phyloP scores from a whole-genome alignment of 1,140 invertebrate genomes.

The Apis cerana region DNA sequence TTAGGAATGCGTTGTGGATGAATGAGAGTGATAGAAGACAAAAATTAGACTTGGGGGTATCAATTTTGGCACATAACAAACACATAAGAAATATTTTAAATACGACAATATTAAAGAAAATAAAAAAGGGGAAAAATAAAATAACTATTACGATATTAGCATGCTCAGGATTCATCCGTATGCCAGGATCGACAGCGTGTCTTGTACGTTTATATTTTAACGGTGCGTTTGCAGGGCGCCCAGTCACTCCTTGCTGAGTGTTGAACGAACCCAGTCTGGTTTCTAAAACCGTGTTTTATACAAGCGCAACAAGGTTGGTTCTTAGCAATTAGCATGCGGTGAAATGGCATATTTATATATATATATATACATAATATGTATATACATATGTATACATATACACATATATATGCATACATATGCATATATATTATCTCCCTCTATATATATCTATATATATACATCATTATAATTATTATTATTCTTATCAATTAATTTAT shows the following conservation, averaged over 20 bases:
- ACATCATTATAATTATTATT: slow-evolving; percentile 64
- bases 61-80: slow-evolving; percentile 12
- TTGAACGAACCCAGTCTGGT: slow-evolving; percentile 80
- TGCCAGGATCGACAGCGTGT: slow-evolving; percentile 67
- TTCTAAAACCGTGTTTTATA: slow-evolving; percentile 81
- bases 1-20: slow-evolving; percentile 10
- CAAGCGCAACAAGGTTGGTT: slow-evolving; percentile 81
- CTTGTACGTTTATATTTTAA: slow-evolving; percentile 77
- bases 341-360: slow-evolving; percentile 80
- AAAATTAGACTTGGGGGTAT: slow-evolving; percentile 33
- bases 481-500: slow-evolving; percentile 59
- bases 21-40: slow-evolving; percentile 29
- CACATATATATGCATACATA: slow-evolving; percentile 65
- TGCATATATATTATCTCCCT: slow-evolving; percentile 46
- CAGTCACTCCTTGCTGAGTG: slow-evolving; percentile 80
- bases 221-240: slow-evolving; percentile 81
- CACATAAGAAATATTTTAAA: slow-evolving; percentile 19
- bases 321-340: slow-evolving; percentile 82
- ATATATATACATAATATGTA: slow-evolving; percentile 69
- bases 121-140: slow-evolving; percentile 28
- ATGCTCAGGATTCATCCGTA: slow-evolving; percentile 71
- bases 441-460: slow-evolving; percentile 66
- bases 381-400: slow-evolving; percentile 70
- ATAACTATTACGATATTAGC: slow-evolving; percentile 57
- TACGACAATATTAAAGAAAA: slow-evolving; percentile 22